phyloP scores from a whole-genome alignment of 2,113 vertebrate genomes.

The Paraplagusia blochii region DNA sequence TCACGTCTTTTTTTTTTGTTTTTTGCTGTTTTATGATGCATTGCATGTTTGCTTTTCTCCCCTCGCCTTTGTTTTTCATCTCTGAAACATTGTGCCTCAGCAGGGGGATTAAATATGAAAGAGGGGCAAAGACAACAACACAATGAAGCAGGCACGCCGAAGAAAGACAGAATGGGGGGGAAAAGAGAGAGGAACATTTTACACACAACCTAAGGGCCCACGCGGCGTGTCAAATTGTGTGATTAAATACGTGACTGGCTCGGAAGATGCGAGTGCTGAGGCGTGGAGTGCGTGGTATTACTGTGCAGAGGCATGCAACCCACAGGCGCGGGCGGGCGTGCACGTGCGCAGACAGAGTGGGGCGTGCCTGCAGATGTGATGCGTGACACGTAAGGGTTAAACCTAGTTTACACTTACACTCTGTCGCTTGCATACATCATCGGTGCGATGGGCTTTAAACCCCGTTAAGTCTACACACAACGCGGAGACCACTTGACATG shows the following conservation, averaged over 20 bases:
- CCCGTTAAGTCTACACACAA: not conserved
- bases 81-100: conserved; percentile 55
- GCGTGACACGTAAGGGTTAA: conserved; percentile 1
- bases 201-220: conserved; percentile 69
- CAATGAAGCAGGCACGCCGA: conserved; percentile 46
- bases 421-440: conserved; percentile 1
- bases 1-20: conserved; percentile 30
- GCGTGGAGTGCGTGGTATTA: conserved; percentile 53
- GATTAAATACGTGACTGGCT: conserved; percentile 77
- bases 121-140: conserved; percentile 61
- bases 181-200: conserved; percentile 39
- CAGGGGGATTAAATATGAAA: conserved; percentile 67
- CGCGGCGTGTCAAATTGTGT: conserved; percentile 67
- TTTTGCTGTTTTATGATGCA: conserved; percentile 32
- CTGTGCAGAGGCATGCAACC: conserved; percentile 34
- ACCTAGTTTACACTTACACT: conserved; percentile 13
- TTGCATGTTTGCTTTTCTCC: conserved; percentile 50
- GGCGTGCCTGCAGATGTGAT: conserved; percentile 11
- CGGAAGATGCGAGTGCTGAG: conserved; percentile 59
- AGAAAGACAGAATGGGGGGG: conserved; percentile 27
- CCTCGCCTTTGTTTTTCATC: conserved; percentile 48
- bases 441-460: conserved; percentile 1
- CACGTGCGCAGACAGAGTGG: not conserved
- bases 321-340: not conserved
- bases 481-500: not conserved